Evolutionary conservation across 2,113 vertebrate genomes (phyloP), one percentile per base, ranked within the genome.

Genomic region (Pitta sordida): DNA sequence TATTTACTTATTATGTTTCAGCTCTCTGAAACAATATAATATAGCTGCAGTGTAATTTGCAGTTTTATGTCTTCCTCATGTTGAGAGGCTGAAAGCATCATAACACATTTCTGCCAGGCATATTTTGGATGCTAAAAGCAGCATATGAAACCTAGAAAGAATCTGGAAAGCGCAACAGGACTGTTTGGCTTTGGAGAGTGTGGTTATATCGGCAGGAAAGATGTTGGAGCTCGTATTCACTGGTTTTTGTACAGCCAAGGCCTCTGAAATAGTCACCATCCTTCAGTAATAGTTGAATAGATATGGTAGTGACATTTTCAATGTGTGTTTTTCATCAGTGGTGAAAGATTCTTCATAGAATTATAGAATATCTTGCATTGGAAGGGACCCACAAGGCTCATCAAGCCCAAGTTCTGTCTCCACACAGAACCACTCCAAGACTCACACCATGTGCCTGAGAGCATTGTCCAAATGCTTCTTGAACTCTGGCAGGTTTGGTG

Each of bases 401-500:
- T 6, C 17, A 26, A 5, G 5, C 22, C 34, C 24, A 41, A 30
- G 39, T 60, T 48, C 46, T 60, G n/a, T 30, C 8, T 30, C 16
- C 20, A 32, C 43, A 49, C 19, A 32, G 62, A 41, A 23, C 19
- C 62, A 44, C 29, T 32, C 41, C 27, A 64, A 64, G 19, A 63
- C 7, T 43, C 8, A 24, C 11, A 46, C 1, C 16, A 3, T 13
- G 39, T 60, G 4, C 6, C 60, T 34, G n/a, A 30, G 5, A 60
- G n/a, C 1, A 3, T 1, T 68, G 16, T 46, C n/a, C 39, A 39
- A 59, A 53, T 0, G 0, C 62, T 67, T 67, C 23, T 11, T 36
- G 43, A 56, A 5, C 36, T 43, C 21, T 32, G 32, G 1, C 67
- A 73, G 58, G 26, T 17, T 75, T 27, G 32, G 6, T 32, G 34